phyloP scores from a whole-genome alignment of 1,140 invertebrate species.

The Archivesica marissinica region DNA sequence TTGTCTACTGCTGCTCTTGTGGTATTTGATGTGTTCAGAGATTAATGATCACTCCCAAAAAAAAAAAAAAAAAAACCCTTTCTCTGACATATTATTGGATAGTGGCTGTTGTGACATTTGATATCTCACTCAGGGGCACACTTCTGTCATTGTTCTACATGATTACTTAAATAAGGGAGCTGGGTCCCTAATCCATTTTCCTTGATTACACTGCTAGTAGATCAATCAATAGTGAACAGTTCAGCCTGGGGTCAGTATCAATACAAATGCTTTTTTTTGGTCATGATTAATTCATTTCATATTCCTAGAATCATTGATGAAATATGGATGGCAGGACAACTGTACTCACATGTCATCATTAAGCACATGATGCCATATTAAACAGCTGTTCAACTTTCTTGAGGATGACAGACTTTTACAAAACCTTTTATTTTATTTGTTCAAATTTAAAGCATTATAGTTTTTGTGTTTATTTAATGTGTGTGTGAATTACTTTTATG shows the following conservation, averaged over 20 bases:
- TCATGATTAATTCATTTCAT: conserved; percentile 26
- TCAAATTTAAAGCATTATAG: too few relatives aligned
- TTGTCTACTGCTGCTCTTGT: too few relatives aligned
- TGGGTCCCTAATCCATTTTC: not conserved
- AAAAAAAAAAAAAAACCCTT: too few relatives aligned
- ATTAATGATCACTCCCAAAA: too few relatives aligned
- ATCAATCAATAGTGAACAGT: conserved; percentile 1
- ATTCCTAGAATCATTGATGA: not conserved
- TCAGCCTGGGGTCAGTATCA: not conserved
- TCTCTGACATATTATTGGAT: too few relatives aligned
- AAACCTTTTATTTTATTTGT: too few relatives aligned
- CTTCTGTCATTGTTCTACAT: not conserved
- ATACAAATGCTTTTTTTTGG: not conserved
- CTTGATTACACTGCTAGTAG: not conserved
- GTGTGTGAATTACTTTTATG: too few relatives aligned
- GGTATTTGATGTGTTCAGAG: too few relatives aligned
- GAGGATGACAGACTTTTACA: too few relatives aligned
- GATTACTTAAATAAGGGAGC: conserved; percentile 29
- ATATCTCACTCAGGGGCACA: not conserved
- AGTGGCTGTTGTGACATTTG: not conserved
- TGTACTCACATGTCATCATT: not conserved
- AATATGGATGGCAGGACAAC: conserved; percentile 9
- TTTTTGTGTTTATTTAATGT: too few relatives aligned
- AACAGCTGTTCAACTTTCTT: too few relatives aligned
- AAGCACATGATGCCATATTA: too few relatives aligned